Conservation (phyloP, 1,140 invertebrate species). For the Orius laevigatus region DNA sequence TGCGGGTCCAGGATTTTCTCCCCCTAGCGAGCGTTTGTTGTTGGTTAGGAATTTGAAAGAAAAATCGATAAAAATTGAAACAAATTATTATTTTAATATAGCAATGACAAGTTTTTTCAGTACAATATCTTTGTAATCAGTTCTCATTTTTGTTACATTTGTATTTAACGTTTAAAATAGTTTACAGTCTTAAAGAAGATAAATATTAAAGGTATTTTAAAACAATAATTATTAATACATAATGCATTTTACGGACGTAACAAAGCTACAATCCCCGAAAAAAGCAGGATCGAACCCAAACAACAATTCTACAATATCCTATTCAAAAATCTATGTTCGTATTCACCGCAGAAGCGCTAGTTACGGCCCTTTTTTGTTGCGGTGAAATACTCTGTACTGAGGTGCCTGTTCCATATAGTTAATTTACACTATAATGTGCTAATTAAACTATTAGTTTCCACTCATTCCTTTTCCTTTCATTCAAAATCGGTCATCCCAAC, state of each 20-base stretch:
- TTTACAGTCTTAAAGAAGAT: slow-evolving; percentile 15
- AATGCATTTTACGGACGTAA: slow-evolving; percentile 9
- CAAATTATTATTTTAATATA: slow-evolving; percentile 12
- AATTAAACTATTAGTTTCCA: background rate
- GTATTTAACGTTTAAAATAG: slow-evolving; percentile 11
- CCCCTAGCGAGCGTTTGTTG: no score
- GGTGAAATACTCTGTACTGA: slow-evolving; percentile 14
- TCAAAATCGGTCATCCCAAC: background rate
- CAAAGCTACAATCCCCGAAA: slow-evolving; percentile 9
- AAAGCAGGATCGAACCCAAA: slow-evolving; percentile 5
- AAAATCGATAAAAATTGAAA: slow-evolving; percentile 1
- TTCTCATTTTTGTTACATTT: slow-evolving; percentile 11
- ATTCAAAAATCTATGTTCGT: slow-evolving; percentile 9
- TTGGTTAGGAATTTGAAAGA: no score
- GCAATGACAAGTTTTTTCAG: slow-evolving; percentile 16
- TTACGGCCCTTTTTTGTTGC: background rate
- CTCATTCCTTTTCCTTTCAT: background rate
- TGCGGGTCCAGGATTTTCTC: no score
- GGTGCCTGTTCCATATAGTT: slow-evolving; percentile 12
- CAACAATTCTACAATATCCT: slow-evolving; percentile 9
- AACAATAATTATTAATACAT: slow-evolving; percentile 9
- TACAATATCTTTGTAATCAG: slow-evolving; percentile 13
- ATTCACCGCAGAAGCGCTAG: background rate
- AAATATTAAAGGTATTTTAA: slow-evolving; percentile 4
- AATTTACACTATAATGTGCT: background rate